Conservation (phyloP, 2,797 vertebrate genomes). For the Mionectes olivaceus region DNA sequence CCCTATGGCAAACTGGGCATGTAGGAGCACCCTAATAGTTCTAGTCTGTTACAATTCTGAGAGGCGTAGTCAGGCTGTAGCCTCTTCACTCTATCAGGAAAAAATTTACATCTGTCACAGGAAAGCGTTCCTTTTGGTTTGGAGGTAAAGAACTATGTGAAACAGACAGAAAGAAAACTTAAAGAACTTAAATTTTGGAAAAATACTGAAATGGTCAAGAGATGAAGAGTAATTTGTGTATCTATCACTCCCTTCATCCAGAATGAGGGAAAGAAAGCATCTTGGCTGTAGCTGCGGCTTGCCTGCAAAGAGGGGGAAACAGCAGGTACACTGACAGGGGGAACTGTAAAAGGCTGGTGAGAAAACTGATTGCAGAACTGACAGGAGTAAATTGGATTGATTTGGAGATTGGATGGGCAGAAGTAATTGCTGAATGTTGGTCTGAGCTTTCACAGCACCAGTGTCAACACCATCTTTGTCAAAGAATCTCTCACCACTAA, state of each 20-base stretch:
- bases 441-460: background rate
- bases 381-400: background rate
- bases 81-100: background rate
- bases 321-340: background rate
- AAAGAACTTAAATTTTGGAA: background rate
- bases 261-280: background rate
- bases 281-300: background rate
- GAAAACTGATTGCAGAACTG: background rate
- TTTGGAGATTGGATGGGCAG: background rate
- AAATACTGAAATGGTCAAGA: background rate
- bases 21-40: background rate
- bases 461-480: background rate
- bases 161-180: background rate
- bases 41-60: background rate
- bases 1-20: background rate
- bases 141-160: background rate
- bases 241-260: accelerated
- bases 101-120: background rate
- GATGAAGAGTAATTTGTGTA: background rate
- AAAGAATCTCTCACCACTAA: background rate
- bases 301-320: background rate
- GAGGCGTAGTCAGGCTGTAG: background rate
- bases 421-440: background rate
- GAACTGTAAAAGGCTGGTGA: background rate
- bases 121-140: background rate